Conservation (phyloP, 2,888 invertebrate genomes). For the Leptinotarsa rubiginosa region DNA sequence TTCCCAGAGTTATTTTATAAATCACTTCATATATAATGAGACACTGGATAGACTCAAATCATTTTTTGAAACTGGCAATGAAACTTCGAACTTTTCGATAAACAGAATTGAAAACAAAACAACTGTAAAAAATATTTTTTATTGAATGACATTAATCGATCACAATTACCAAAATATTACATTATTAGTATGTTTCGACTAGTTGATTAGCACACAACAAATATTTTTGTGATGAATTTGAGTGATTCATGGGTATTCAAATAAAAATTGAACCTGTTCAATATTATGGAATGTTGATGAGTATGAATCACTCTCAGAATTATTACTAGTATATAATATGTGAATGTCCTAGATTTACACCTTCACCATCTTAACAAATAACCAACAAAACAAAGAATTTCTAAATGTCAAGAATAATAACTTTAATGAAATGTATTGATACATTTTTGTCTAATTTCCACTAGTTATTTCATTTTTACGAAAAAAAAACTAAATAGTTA, state of each 20-base stretch:
- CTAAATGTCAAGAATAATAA: no score
- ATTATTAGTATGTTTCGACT: background rate
- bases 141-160: background rate
- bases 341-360: background rate
- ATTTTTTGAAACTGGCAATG: no score
- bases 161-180: constrained; percentile 1
- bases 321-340: no score
- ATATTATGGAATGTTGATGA: background rate
- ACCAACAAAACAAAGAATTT: no score
- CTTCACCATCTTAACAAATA: background rate
- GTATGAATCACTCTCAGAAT: background rate
- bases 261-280: background rate
- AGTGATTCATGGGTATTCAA: background rate
- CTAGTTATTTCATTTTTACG: no score
- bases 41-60: no score
- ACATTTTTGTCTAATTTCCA: no score
- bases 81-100: no score
- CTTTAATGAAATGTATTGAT: no score
- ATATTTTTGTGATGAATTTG: background rate
- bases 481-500: no score
- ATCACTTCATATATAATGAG: no score
- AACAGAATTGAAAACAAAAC: background rate
- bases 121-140: background rate
- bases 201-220: background rate
- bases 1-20: no score